Percentiles rank a stretch among this genome's conserved stretches.
Evolutionary conservation across 2,113 vertebrate genomes (phyloP).

Genomic region (Eonycteris spelaea): DNA sequence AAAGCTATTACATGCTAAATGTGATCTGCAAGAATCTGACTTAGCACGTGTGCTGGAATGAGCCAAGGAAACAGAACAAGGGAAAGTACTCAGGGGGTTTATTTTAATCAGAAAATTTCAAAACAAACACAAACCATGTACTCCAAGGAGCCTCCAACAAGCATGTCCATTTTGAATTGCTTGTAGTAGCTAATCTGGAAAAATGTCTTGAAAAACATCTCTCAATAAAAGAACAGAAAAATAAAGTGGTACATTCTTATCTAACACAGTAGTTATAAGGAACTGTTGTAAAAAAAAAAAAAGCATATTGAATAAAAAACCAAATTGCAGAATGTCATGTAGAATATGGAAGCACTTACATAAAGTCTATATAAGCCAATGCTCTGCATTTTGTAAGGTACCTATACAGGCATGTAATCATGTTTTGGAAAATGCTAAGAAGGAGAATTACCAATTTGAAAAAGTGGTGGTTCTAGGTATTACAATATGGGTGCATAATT

Average conservation of each 20-base stretch:
- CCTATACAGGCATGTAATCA: no score
- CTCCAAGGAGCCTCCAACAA: neutral
- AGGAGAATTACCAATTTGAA: neutral
- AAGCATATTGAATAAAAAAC: neutral
- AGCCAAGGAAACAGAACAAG: neutral
- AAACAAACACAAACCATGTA: neutral
- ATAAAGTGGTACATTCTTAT: neutral
- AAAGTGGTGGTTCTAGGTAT: neutral
- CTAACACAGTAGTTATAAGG: neutral
- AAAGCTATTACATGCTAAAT: neutral
- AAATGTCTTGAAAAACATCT: neutral
- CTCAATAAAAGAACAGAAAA: neutral
- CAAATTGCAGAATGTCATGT: neutral
- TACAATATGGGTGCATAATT: neutral
- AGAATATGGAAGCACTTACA: neutral
- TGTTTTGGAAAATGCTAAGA: neutral
- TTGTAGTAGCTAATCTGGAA: neutral
- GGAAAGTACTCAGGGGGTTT: neutral
- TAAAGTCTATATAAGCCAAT: neutral
- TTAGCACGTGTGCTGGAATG: neutral
- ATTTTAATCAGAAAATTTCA: conserved; percentile 47
- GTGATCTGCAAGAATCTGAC: neutral
- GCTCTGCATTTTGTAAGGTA: neutral
- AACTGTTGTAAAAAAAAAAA: neutral
- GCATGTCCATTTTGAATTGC: neutral